A percentile compares a stretch with the other conserved stretches of the same genome.
These are phyloP conservation scores for Myotis daubentonii DNA, from an alignment of 2,797 vertebrate genomes.

Conservation along the genomic window DNA sequence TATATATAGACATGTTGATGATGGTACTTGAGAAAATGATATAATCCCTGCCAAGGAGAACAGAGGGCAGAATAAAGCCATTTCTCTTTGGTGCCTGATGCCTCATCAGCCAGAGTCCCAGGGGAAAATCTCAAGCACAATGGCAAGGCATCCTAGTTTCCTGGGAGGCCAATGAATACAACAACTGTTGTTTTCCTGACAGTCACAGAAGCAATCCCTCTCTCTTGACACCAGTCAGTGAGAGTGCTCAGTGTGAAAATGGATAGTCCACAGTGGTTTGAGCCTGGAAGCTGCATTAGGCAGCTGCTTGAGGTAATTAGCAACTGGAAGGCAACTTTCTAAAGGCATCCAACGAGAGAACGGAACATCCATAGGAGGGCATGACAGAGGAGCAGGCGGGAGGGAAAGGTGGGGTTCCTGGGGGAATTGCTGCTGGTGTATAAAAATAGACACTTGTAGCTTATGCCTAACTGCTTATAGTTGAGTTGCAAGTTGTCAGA, in stretches of 20 bases:
- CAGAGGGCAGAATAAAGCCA: conserved; percentile 61
- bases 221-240: conserved; percentile 3
- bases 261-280: neutral
- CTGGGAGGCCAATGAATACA: conserved; percentile 60
- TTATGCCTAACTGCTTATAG: conserved; percentile 55
- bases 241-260: conserved; percentile 64
- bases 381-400: conserved; percentile 64
- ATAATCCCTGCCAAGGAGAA: conserved; percentile 49
- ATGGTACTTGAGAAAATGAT: conserved; percentile 40
- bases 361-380: conserved; percentile 56
- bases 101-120: conserved; percentile 39
- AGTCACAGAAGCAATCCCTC: conserved; percentile 36
- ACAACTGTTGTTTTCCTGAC: conserved; percentile 22
- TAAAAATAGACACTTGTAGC: conserved; percentile 77
- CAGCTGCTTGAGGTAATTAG: conserved; percentile 74
- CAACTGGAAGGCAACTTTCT: conserved; percentile 57
- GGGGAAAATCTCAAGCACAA: conserved; percentile 68
- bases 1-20: conserved; percentile 42
- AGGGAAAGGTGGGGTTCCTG: conserved; percentile 64
- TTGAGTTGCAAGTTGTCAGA: conserved; percentile 52
- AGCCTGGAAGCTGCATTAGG: conserved; percentile 55
- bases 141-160: conserved; percentile 63
- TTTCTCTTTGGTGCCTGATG: conserved; percentile 64
- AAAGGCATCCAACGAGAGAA: conserved; percentile 55
- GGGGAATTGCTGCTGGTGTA: conserved; percentile 49